Evolutionary conservation across 2,888 invertebrate genomes (phyloP), one percentile per base, ranked within the genome.

Genomic region (Temnothorax unifasciatus): DNA sequence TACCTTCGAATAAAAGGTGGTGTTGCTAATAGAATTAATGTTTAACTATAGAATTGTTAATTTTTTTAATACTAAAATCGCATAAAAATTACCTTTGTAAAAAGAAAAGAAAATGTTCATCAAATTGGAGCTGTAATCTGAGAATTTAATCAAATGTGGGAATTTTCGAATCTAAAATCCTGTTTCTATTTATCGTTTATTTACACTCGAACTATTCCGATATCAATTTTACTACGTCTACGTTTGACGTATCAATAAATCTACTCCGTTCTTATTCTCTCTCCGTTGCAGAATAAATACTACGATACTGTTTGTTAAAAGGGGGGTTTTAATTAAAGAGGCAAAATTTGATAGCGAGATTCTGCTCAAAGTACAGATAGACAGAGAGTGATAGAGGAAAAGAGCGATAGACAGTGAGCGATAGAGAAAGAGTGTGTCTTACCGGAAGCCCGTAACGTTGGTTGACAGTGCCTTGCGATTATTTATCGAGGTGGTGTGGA

Each of bases 401-500:
- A 63, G 57, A 83, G 84, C 82, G 85, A 47, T 57, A 74, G 68
- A 79, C 57, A 79, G 44, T 68, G 77, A 84, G 64, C 86, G 87
- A 85, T 85, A 90, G 90, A 92, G 91, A 90, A 90, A 89, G 87
- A 89, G 86, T 86, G 89, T 91, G 92, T 94, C 95, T 94, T 94
- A 95, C 94, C 94, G 92, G 92, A 92, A 90, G 89, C 90, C 91
- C 90, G 90, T 90, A 93, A 90, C 93, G 94, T 91, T 93, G 94
- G 89, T 93, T 91, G 93, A 93, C 92, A 93, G 92, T 92, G 93
- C 92, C 93, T 93, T 93, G 94, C 92, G 87, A 92, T 90, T 92
- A 93, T 91, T 94, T 94, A 94, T 94, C 94, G 94, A 93, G 94
- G 94, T 93, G 93, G 93, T 94, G 93, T 94, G 93, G 92, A 93